Percentiles rank a stretch among this genome's conserved stretches.
Evolutionary conservation across 1,140 invertebrate genomes (phyloP).

Genomic region (Drosophila paulistorum): DNA sequence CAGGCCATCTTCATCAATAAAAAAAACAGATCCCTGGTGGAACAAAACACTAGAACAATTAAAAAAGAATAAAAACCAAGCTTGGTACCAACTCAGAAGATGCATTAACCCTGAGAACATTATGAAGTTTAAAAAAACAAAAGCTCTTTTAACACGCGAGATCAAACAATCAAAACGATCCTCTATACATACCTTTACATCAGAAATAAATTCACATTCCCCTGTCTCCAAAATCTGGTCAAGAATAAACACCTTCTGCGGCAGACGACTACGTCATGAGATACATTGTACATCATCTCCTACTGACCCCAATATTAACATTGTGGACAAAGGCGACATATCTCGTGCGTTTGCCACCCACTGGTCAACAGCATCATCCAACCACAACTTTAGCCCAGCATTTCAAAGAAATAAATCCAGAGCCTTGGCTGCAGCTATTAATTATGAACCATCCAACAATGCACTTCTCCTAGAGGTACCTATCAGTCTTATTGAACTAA

Average conservation of each 20-base stretch:
- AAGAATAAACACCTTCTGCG: no score
- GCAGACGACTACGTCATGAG: no score
- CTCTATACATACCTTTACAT: no score
- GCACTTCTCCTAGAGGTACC: conserved; percentile 1
- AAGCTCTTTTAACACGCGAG: neutral
- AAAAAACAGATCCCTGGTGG: conserved; percentile 6
- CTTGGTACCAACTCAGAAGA: neutral
- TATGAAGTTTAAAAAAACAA: neutral
- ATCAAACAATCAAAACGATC: no score
- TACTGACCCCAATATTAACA: no score
- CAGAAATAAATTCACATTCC: no score
- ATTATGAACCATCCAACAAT: conserved; percentile 6
- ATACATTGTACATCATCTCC: no score
- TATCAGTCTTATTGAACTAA: neutral
- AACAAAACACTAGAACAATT: neutral
- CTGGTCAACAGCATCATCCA: neutral
- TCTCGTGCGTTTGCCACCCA: neutral
- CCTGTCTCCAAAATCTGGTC: no score
- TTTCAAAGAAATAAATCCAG: neutral
- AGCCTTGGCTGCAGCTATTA: neutral
- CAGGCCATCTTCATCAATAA: neutral
- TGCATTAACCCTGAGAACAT: neutral
- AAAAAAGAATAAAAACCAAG: conserved; percentile 4
- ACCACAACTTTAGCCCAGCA: conserved; percentile 1
- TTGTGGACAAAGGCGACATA: no score